Evolutionary conservation across 2,888 invertebrate genomes (phyloP).

Genomic region (Epistrophe grossulariae): DNA sequence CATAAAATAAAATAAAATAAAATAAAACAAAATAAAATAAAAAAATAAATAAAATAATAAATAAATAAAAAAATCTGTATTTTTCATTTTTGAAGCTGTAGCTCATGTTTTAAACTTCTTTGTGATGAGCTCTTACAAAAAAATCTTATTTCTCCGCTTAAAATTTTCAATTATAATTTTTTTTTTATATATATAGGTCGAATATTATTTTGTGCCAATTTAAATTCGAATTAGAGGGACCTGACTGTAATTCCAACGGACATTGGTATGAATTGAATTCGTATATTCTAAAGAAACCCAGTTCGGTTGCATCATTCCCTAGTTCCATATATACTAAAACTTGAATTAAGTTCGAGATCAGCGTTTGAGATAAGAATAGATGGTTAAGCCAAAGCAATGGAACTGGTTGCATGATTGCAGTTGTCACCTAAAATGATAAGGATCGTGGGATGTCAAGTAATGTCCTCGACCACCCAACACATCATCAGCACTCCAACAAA

Average conservation of each 20-base stretch:
- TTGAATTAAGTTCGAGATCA: slow-evolving; percentile 26
- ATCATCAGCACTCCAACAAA: neutral
- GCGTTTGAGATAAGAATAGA: slow-evolving; percentile 42
- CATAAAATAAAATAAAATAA: no score
- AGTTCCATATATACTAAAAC: neutral
- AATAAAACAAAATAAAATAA: no score
- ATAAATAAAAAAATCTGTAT: no score
- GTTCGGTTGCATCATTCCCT: slow-evolving; percentile 13
- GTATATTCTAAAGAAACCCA: slow-evolving; percentile 4
- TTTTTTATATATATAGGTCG: no score
- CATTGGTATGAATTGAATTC: slow-evolving; percentile 41
- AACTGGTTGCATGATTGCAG: slow-evolving; percentile 61
- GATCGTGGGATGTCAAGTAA: slow-evolving; percentile 62
- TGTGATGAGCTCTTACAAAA: no score
- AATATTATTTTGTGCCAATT: neutral
- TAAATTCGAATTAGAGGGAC: no score
- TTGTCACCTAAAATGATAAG: slow-evolving; percentile 62
- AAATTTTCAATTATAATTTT: no score
- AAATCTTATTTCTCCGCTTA: no score
- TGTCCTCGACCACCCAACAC: slow-evolving; percentile 57
- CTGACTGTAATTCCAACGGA: slow-evolving; percentile 3
- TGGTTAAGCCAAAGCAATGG: slow-evolving; percentile 12
- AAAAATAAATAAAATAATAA: no score
- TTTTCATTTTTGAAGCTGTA: no score
- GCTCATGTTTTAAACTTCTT: no score